A percentile compares a stretch with the other conserved stretches of the same genome.
phyloP scores from a whole-genome alignment of 2,888 invertebrate genomes.

The Ischnura elegans region DNA sequence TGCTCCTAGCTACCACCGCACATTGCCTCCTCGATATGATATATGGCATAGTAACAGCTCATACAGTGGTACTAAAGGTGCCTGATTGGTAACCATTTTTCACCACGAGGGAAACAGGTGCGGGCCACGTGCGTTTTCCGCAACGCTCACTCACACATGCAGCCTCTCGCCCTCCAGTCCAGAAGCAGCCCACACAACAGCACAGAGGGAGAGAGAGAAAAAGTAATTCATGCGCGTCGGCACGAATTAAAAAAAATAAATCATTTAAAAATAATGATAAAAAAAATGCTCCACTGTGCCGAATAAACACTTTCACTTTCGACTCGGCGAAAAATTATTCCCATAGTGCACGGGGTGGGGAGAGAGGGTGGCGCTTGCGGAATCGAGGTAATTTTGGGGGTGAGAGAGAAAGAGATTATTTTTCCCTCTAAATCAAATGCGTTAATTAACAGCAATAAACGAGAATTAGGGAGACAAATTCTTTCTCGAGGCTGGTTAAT shows the following conservation, averaged over 20 bases:
- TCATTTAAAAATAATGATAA: not conserved
- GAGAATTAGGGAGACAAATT: not conserved
- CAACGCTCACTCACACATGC: not conserved
- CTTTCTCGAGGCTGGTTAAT: not conserved
- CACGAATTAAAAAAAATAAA: not conserved
- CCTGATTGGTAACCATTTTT: constrained; percentile 59
- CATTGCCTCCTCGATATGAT: no score
- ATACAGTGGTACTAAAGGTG: not conserved
- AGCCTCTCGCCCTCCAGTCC: not conserved
- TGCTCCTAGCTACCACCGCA: no score
- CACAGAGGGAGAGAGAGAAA: no score
- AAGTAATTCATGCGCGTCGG: constrained; percentile 51
- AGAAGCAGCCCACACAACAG: not conserved
- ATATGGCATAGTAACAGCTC: not conserved
- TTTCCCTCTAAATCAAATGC: constrained; percentile 4
- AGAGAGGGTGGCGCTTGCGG: not conserved
- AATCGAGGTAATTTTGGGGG: not conserved
- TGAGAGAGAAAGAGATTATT: not conserved
- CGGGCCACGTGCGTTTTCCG: constrained; percentile 35
- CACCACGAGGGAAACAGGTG: constrained; percentile 38
- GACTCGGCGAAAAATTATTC: constrained; percentile 21
- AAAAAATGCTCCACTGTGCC: not conserved
- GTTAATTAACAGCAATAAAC: constrained; percentile 20
- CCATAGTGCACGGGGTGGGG: not conserved
- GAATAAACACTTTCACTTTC: constrained; percentile 35